phyloP scores from a whole-genome alignment of 2,797 vertebrate genomes.

The Channallabes apus region DNA sequence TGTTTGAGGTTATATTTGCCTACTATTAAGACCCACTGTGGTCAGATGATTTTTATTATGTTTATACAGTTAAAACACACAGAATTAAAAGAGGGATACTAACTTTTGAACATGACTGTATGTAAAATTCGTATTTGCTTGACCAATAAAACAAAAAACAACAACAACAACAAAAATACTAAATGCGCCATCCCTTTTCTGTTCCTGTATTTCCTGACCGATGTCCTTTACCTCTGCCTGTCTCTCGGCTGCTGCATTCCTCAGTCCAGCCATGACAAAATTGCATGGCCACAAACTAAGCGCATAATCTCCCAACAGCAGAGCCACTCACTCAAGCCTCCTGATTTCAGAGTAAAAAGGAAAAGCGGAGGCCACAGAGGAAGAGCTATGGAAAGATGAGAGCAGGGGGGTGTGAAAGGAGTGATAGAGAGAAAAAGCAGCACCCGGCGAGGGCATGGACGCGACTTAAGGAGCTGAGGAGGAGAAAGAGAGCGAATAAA shows the following conservation, averaged over 20 bases:
- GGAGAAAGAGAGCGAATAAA: conserved; percentile 59
- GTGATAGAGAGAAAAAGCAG: conserved; percentile 70
- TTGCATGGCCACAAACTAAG: conserved; percentile 49
- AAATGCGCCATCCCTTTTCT: conserved; percentile 6
- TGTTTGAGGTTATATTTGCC: too few relatives aligned
- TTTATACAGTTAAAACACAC: too few relatives aligned
- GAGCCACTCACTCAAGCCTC: conserved; percentile 48
- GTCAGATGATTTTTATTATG: too few relatives aligned
- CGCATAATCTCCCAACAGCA: conserved; percentile 52
- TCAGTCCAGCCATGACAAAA: conserved; percentile 49
- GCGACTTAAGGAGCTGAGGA: conserved; percentile 72
- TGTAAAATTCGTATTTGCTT: background rate
- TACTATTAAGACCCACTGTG: too few relatives aligned
- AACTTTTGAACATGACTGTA: background rate
- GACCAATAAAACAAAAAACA: background rate
- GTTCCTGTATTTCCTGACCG: background rate
- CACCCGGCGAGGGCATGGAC: conserved; percentile 63
- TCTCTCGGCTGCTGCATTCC: conserved; percentile 42
- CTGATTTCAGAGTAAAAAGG: conserved; percentile 45
- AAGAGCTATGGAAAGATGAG: conserved; percentile 71
- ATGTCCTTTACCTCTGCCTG: conserved; percentile 32
- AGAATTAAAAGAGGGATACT: too few relatives aligned
- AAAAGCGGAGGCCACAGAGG: conserved; percentile 59
- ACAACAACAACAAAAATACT: background rate
- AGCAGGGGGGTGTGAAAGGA: conserved; percentile 68